Conservation (phyloP, 1,140 invertebrate species). For the Kradibia gibbosae region DNA sequence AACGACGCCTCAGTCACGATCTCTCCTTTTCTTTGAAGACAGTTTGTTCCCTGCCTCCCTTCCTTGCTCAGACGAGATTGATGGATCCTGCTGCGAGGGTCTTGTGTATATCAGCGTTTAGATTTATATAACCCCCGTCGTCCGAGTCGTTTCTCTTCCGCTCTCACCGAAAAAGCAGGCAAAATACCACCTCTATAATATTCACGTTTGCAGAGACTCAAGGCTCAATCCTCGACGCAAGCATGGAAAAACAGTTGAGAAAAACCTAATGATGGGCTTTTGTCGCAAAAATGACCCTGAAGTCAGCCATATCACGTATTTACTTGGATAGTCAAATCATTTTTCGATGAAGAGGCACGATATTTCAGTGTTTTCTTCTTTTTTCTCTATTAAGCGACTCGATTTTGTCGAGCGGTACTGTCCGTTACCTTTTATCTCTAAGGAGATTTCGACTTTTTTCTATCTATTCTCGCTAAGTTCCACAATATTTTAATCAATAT, state of each 20-base stretch:
- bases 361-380: background rate
- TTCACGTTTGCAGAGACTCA: background rate
- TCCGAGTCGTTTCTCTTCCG: background rate
- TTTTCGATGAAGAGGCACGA: slow-evolving; percentile 28
- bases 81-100: slow-evolving; percentile 35
- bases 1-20: background rate
- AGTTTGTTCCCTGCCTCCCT: background rate
- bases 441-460: background rate
- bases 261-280: slow-evolving; percentile 11
- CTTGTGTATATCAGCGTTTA: slow-evolving; percentile 18
- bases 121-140: slow-evolving; percentile 39
- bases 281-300: slow-evolving; percentile 6
- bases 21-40: slow-evolving; percentile 24
- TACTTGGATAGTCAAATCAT: background rate
- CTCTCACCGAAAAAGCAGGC: background rate
- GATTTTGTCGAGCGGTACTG: background rate
- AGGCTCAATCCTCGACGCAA: background rate
- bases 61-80: no score
- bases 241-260: slow-evolving; percentile 8
- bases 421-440: background rate
- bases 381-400: background rate
- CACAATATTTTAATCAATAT: background rate
- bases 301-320: slow-evolving; percentile 16
- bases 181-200: background rate
- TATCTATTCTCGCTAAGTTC: slow-evolving; percentile 9